Evolutionary conservation across 1,140 invertebrate species (phyloP).

Genomic region (Pseudomyrmex sp.): DNA sequence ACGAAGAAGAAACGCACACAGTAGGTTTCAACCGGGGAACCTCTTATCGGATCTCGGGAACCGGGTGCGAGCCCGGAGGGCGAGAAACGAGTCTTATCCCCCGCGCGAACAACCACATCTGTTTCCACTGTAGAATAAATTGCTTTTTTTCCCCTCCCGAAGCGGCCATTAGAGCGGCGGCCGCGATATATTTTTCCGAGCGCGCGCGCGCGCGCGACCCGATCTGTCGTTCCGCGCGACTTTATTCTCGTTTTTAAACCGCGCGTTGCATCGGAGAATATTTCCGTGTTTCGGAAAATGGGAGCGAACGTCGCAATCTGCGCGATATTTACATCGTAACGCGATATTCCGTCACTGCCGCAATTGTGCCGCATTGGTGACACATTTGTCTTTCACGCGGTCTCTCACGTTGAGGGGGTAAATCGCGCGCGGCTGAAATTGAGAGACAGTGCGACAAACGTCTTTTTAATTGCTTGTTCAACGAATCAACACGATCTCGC

Average conservation of each 20-base stretch:
- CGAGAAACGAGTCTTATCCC: constrained; percentile 69
- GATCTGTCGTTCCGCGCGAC: constrained; percentile 35
- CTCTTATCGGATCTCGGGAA: constrained; percentile 71
- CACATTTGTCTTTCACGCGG: too few relatives aligned
- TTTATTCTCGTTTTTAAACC: constrained; percentile 51
- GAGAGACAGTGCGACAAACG: too few relatives aligned
- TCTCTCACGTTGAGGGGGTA: too few relatives aligned
- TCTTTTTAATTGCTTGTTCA: constrained; percentile 9
- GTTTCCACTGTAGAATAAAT: constrained; percentile 68
- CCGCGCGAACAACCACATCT: constrained; percentile 56
- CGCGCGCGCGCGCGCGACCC: neutral
- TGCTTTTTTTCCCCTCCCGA: constrained; percentile 56
- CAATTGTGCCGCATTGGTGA: too few relatives aligned
- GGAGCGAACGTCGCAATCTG: neutral
- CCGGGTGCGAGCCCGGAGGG: constrained; percentile 69
- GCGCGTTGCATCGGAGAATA: neutral
- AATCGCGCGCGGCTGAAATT: neutral
- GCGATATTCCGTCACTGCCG: neutral
- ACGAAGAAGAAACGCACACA: constrained; percentile 27
- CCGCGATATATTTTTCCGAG: constrained; percentile 53
- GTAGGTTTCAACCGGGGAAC: constrained; percentile 51
- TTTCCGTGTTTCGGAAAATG: neutral
- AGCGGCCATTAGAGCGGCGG: constrained; percentile 61
- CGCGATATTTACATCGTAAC: neutral
- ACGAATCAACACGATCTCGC: constrained; percentile 5